Evolutionary conservation across 2,797 vertebrate genomes (phyloP).

Genomic region (Gorsachius magnificus): DNA sequence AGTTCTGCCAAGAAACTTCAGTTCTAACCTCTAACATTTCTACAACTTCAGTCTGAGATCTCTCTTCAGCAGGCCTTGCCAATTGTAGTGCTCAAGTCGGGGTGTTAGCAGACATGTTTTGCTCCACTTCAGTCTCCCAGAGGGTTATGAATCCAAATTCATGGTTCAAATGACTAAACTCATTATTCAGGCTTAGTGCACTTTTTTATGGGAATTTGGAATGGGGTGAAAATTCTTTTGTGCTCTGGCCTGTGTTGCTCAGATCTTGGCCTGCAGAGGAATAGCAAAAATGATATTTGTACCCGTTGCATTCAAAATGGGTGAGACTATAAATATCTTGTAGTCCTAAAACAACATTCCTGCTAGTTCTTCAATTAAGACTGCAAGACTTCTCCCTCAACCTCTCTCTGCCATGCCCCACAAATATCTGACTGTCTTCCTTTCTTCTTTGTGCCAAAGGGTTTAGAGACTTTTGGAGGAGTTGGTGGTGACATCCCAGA

Average conservation of each 20-base stretch:
- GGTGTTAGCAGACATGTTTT: slow-evolving; percentile 51
- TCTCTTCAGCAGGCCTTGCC: slow-evolving; percentile 32
- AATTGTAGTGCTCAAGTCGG: background rate
- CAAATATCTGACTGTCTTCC: background rate
- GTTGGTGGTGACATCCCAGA: background rate
- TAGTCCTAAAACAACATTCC: slow-evolving; percentile 8
- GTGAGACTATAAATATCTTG: slow-evolving; percentile 25
- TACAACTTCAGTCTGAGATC: background rate
- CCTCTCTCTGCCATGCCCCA: background rate
- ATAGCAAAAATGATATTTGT: background rate
- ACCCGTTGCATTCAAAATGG: slow-evolving; percentile 17
- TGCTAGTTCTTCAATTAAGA: background rate
- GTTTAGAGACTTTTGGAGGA: background rate
- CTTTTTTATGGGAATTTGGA: slow-evolving; percentile 48
- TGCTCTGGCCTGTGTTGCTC: slow-evolving; percentile 36
- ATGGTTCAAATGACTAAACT: slow-evolving; percentile 20
- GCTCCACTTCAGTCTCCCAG: slow-evolving; percentile 11
- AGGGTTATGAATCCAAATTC: slow-evolving; percentile 4
- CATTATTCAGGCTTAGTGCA: slow-evolving; percentile 25
- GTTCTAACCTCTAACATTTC: slow-evolving; percentile 50
- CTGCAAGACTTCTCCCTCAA: background rate
- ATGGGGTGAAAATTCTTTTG: slow-evolving; percentile 41
- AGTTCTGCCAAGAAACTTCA: slow-evolving; percentile 43
- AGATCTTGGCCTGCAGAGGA: slow-evolving; percentile 13
- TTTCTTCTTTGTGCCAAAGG: background rate